Percentiles rank a stretch among this genome's conserved stretches.
Conservation (phyloP, 37 sponge, comb jelly and placozoan genomes). For the Tethya wilhelma region DNA sequence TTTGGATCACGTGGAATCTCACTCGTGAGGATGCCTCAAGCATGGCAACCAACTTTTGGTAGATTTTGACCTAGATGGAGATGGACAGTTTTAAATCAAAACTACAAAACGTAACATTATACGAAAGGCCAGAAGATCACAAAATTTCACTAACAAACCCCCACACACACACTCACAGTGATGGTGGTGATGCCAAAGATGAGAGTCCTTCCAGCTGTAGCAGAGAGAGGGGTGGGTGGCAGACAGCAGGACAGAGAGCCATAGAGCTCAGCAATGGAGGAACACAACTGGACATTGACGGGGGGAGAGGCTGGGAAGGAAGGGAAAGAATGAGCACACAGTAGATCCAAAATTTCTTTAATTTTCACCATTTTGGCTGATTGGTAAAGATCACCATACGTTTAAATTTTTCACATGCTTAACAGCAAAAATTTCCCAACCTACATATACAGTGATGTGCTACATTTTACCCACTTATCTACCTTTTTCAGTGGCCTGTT, state of each 20-base stretch:
- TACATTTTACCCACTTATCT: too few relatives aligned
- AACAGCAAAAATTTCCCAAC: too few relatives aligned
- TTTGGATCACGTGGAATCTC: slow-evolving; percentile 5
- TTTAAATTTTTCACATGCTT: too few relatives aligned
- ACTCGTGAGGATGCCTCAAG: background rate
- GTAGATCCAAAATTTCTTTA: background rate
- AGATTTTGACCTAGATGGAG: slow-evolving; percentile 27
- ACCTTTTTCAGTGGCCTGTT: background rate
- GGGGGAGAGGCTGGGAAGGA: background rate
- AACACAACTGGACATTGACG: background rate
- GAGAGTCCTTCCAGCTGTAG: slow-evolving; percentile 8
- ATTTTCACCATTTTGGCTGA: background rate
- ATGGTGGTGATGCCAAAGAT: slow-evolving; percentile 2
- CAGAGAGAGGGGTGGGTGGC: background rate
- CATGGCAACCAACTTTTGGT: background rate
- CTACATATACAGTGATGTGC: too few relatives aligned
- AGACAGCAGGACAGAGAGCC: slow-evolving; percentile 16
- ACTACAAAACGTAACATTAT: background rate
- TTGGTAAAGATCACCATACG: too few relatives aligned
- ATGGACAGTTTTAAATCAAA: background rate
- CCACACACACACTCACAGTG: slow-evolving; percentile 15
- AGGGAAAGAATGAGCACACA: background rate
- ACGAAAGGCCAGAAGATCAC: background rate
- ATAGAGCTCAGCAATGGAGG: slow-evolving; percentile 26
- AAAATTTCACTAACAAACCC: background rate